Evolutionary conservation across 2,888 invertebrate species (phyloP), one percentile per base, ranked within the genome.

Genomic region (Thymelicus sylvestris): DNA sequence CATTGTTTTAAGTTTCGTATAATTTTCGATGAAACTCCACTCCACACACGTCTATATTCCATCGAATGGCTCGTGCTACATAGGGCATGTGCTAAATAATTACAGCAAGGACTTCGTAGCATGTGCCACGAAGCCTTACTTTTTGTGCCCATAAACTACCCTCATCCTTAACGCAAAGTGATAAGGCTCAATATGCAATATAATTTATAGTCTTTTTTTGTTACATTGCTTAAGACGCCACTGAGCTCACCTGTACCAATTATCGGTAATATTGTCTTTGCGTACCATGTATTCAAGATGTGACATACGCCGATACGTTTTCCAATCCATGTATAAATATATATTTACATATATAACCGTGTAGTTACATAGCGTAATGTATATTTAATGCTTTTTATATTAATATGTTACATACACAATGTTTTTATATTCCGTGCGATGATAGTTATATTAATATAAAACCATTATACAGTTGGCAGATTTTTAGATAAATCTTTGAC

Each of bases 181-280:
- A 74, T 79, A 82, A 75, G 71, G 74, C 39, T 66, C 70, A 19
- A 76, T 68, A 73, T 72, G 71, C 74, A 64, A 68, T 68, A 50
- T 47, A 60, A 64, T n/a, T 48, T 47, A 24, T 31, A 38, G 15
- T 48, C 38, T 64, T 75, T 68, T 73, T 74, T 75, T 69, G 59
- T 50, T 60, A 10, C 55, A 71, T n/a, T 19, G 64, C 50, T 73
- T 74, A 73, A 74, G 72, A 74, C 70, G 67, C 62, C 41, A 59
- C 31, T 73, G 69, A 67, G 72, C 74, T 84, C 86, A 84, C 84
- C 84, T 85, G 85, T 83, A 77, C 83, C 83, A 83, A 83, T 85
- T 86, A 85, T 75, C 66, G 66, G 71, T 71, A 71, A 71, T 71
- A 71, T 71, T 71, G 71, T 71, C 66, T 71, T 62, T 71, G 55